Evolutionary conservation across 53 echinoderm and acorn worm genomes (phyloP).

Genomic region (Apostichopus leukothele): DNA sequence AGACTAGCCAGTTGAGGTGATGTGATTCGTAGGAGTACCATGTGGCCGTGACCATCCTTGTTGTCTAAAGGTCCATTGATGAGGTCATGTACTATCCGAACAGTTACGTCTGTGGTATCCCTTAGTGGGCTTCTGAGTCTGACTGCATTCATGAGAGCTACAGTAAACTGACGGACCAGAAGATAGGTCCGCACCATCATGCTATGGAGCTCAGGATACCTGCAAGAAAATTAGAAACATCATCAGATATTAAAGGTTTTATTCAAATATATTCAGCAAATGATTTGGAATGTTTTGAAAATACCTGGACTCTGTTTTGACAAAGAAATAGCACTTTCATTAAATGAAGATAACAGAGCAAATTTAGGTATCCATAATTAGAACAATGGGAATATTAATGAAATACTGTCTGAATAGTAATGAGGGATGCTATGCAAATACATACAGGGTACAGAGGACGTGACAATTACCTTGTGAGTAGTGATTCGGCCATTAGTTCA

Average conservation of each 20-base stretch:
- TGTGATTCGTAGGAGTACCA: conserved; percentile 77
- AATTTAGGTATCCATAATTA: too few relatives aligned
- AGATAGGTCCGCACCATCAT: conserved; percentile 90
- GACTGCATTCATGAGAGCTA: conserved; percentile 77
- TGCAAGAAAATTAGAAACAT: conserved; percentile 11
- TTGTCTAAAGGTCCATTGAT: conserved; percentile 58
- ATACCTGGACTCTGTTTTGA: too few relatives aligned
- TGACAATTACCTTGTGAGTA: conserved; percentile 62
- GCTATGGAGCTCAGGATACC: conserved; percentile 94
- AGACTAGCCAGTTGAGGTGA: conserved; percentile 89
- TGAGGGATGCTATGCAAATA: too few relatives aligned
- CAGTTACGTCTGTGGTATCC: conserved; percentile 70
- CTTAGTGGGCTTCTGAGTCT: conserved; percentile 52
- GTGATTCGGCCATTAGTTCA: conserved; percentile 67
- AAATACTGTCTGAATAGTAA: too few relatives aligned
- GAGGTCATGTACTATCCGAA: conserved; percentile 66
- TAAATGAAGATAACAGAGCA: too few relatives aligned
- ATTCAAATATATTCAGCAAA: too few relatives aligned
- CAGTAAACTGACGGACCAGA: conserved; percentile 88
- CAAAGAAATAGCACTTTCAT: too few relatives aligned
- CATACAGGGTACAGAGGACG: too few relatives aligned
- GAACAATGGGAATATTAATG: too few relatives aligned
- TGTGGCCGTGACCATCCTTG: conserved; percentile 65
- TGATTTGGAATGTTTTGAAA: too few relatives aligned
- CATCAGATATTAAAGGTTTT: too few relatives aligned